Conservation (phyloP, 92 coral and sea anemone genomes). For the Phenganax subtilis region DNA sequence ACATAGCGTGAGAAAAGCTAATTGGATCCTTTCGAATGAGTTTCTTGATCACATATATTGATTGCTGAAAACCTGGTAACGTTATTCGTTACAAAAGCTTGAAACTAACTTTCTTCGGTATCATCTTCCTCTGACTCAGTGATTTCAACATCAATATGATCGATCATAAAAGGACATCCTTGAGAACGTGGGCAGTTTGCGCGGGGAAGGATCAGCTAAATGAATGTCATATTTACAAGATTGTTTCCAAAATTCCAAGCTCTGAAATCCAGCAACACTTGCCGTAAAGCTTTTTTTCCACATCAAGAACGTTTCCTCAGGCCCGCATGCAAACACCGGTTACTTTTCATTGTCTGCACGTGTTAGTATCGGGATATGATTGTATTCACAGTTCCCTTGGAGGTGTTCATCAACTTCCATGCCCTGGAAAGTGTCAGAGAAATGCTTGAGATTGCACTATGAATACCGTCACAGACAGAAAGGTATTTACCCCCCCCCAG, state of each 20-base stretch:
- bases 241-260: slow-evolving; percentile 60
- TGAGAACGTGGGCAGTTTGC: slow-evolving; percentile 55
- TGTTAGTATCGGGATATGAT: slow-evolving; percentile 71
- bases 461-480: neutral
- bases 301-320: slow-evolving; percentile 58
- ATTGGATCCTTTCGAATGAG: too few species aligned
- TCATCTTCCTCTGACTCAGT: slow-evolving; percentile 6
- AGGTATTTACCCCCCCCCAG: too few species aligned
- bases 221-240: slow-evolving; percentile 69
- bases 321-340: slow-evolving; percentile 74
- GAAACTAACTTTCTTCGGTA: slow-evolving; percentile 14
- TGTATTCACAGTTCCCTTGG: slow-evolving; percentile 66
- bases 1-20: too few species aligned
- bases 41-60: too few species aligned
- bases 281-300: slow-evolving; percentile 71
- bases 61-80: too few species aligned
- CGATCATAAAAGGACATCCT: slow-evolving; percentile 76
- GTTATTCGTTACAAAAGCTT: neutral
- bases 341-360: slow-evolving; percentile 78
- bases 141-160: slow-evolving; percentile 59
- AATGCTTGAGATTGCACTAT: neutral
- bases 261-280: slow-evolving; percentile 66
- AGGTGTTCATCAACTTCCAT: slow-evolving; percentile 74
- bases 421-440: slow-evolving; percentile 44
- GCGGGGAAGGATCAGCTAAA: slow-evolving; percentile 64